A percentile compares a stretch with the other conserved stretches of the same genome.
Conservation (phyloP, 2,797 vertebrate genomes). For the Myotis vivesi region DNA sequence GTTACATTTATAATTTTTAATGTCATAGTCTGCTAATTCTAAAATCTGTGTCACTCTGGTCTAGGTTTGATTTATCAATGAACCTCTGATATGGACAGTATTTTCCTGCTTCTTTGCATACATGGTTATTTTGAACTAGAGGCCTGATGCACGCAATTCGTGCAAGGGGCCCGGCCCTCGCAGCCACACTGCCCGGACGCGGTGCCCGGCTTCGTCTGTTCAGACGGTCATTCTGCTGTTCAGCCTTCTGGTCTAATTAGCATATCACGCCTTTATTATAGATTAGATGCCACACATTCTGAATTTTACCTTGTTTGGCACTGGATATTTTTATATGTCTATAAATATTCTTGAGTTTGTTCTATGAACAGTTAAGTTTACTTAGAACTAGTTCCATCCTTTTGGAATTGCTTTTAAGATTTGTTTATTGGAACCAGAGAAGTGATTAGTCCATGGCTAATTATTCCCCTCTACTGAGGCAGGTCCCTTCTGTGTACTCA, state of each 20-base stretch:
- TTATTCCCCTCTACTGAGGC: not conserved
- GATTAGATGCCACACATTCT: not conserved
- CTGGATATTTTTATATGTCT: not conserved
- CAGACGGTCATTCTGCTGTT: too few relatives aligned
- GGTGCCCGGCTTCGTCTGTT: rapidly evolving
- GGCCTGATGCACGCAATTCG: too few relatives aligned
- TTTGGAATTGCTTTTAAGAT: not conserved
- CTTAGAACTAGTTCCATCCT: not conserved
- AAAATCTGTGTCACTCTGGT: not conserved
- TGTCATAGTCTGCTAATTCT: not conserved
- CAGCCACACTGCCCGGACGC: too few relatives aligned
- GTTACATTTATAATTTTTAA: not conserved
- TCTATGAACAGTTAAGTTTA: not conserved
- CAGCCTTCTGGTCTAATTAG: too few relatives aligned
- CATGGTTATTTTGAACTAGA: not conserved
- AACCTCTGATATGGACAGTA: not conserved
- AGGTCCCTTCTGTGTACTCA: not conserved
- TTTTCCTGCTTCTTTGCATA: not conserved
- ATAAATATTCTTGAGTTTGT: not conserved
- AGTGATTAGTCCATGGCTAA: not conserved
- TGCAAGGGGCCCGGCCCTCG: too few relatives aligned
- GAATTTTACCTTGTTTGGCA: not conserved
- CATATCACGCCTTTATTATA: not conserved
- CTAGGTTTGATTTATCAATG: not conserved
- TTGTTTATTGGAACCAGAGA: not conserved